Evolutionary conservation across 2,888 invertebrate genomes (phyloP).

Genomic region (Exephanes ischioxanthus): DNA sequence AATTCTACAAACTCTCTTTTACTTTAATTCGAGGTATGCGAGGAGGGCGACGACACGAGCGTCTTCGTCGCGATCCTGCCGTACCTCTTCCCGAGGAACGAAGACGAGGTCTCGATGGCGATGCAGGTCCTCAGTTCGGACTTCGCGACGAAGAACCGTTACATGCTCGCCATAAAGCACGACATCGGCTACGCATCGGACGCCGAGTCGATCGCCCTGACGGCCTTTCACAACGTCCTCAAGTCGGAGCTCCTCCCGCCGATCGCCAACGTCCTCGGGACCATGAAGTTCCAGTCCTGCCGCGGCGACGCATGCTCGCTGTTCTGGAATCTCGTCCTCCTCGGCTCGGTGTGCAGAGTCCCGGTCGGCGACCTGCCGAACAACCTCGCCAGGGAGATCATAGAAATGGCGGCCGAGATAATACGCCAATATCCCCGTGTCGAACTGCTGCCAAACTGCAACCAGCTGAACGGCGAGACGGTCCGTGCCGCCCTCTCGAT

Average conservation of each 20-base stretch:
- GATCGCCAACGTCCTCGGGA: conserved; percentile 75
- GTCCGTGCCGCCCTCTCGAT: conserved; percentile 77
- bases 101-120: conserved; percentile 83
- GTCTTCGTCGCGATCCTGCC: conserved; percentile 88
- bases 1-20: too few relatives aligned
- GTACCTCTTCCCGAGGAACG: conserved; percentile 87
- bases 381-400: conserved; percentile 76
- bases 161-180: conserved; percentile 76
- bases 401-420: conserved; percentile 81
- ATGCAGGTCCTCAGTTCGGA: conserved; percentile 84
- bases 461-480: conserved; percentile 80
- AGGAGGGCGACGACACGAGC: conserved; percentile 85
- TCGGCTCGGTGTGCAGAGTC: conserved; percentile 82
- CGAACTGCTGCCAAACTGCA: conserved; percentile 73
- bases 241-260: conserved; percentile 79
- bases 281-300: conserved; percentile 77
- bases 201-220: conserved; percentile 77
- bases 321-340: conserved; percentile 79
- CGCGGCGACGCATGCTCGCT: conserved; percentile 81
- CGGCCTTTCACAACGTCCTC: conserved; percentile 81
- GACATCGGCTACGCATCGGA: conserved; percentile 73
- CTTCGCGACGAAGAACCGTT: conserved; percentile 84
- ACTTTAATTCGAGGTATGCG: conserved; percentile 71
- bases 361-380: conserved; percentile 77
- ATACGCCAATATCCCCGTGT: conserved; percentile 77